A percentile compares a stretch with the other conserved stretches of the same genome.
These are phyloP conservation scores for Drosophila anomelani DNA, from an alignment of 2,888 invertebrate genomes.

Conservation along the genomic window DNA sequence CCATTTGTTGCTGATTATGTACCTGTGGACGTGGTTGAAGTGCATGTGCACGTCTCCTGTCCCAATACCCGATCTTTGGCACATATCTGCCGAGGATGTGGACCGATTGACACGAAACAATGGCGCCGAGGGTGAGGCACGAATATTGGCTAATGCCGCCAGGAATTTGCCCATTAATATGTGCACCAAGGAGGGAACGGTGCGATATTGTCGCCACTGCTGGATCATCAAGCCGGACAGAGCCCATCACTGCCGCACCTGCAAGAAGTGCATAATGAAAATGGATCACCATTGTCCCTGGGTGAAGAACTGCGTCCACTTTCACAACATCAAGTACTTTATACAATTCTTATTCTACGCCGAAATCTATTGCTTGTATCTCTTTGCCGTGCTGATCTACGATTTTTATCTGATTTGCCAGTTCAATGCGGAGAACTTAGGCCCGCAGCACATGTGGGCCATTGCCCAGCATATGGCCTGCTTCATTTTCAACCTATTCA, in stretches of 20 bases:
- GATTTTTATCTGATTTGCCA: slow-evolving; percentile 94
- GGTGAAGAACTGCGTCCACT: slow-evolving; percentile 97
- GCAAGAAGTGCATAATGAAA: slow-evolving; percentile 95
- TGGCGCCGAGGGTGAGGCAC: slow-evolving; percentile 90
- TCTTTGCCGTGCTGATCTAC: slow-evolving; percentile 92
- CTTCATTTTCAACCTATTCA: slow-evolving; percentile 98
- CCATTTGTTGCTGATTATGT: slow-evolving; percentile 14
- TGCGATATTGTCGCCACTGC: slow-evolving; percentile 97
- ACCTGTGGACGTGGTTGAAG: slow-evolving; percentile 20
- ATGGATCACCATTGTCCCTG: slow-evolving; percentile 99
- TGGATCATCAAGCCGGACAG: slow-evolving; percentile 97
- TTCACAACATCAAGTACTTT: slow-evolving; percentile 99
- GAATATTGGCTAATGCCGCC: slow-evolving; percentile 91
- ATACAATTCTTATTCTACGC: slow-evolving; percentile 97
- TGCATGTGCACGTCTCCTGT: neutral
- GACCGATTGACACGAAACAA: slow-evolving; percentile 91
- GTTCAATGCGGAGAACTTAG: neutral
- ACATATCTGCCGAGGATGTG: slow-evolving; percentile 90
- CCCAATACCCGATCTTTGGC: slow-evolving; percentile 87
- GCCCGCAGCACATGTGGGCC: slow-evolving; percentile 87
- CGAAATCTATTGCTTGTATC: slow-evolving; percentile 94
- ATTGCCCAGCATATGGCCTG: slow-evolving; percentile 84
- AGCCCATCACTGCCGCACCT: slow-evolving; percentile 98
- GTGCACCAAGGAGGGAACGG: slow-evolving; percentile 87
- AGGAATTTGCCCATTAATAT: slow-evolving; percentile 92